phyloP scores from a whole-genome alignment of 2,888 invertebrate genomes.

The Mythimna albipuncta region DNA sequence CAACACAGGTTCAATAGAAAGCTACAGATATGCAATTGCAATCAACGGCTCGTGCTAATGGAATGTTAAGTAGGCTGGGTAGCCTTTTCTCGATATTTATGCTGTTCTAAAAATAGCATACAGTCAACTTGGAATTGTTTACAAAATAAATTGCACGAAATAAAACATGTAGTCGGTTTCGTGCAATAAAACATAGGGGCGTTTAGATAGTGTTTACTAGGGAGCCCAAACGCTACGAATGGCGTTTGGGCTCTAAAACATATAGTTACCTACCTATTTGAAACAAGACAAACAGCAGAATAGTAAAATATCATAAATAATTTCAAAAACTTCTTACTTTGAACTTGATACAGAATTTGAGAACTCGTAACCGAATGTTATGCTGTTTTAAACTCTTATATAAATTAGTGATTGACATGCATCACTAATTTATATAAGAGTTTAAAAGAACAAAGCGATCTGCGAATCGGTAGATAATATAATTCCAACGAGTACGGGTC shows the following conservation, averaged over 20 bases:
- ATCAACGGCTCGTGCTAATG: constrained; percentile 46
- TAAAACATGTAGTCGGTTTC: constrained; percentile 23
- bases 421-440: constrained; percentile 22
- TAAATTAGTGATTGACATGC: too few relatives aligned
- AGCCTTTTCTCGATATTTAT: constrained; percentile 51
- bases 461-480: constrained; percentile 63
- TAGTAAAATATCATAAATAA: background rate
- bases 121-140: constrained; percentile 38
- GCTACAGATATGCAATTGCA: constrained; percentile 42
- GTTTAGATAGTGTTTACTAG: constrained; percentile 29
- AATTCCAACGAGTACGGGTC: constrained; percentile 65
- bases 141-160: constrained; percentile 39
- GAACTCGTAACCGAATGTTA: constrained; percentile 5
- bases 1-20: constrained; percentile 42
- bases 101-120: constrained; percentile 37
- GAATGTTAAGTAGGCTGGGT: constrained; percentile 42
- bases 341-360: constrained; percentile 7
- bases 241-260: background rate
- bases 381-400: too few relatives aligned
- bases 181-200: constrained; percentile 17
- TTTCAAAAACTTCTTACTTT: too few relatives aligned
- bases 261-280: background rate
- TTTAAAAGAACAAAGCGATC: constrained; percentile 64
- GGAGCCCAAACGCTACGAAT: background rate
- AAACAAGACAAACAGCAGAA: background rate